A percentile compares a stretch with the other conserved stretches of the same genome.
Evolutionary conservation across 2,113 vertebrate genomes (phyloP).

Genomic region (Zeus faber): DNA sequence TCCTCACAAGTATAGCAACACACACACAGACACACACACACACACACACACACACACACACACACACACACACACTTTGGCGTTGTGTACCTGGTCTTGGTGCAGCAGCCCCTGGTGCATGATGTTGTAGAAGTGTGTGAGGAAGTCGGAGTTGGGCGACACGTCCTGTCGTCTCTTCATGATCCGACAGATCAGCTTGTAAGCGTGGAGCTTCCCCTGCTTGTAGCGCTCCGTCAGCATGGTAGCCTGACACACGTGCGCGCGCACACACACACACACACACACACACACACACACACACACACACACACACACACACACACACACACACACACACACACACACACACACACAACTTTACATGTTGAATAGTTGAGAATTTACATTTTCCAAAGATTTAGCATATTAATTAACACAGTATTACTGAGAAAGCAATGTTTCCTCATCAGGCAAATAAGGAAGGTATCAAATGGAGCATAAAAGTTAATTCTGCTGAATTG

Average conservation of each 20-base stretch:
- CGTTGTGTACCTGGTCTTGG: slow-evolving; percentile 86
- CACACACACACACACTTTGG: not conserved
- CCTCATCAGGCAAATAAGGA: no score
- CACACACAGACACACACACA: not conserved
- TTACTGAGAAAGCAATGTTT: no score
- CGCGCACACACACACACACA: slow-evolving; percentile 5
- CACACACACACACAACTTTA: no score
- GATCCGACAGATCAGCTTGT: slow-evolving; percentile 98
- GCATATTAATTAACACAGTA: no score
- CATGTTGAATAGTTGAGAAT: no score
- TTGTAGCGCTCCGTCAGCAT: slow-evolving; percentile 97
- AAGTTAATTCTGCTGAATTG: no score
- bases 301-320: slow-evolving; percentile 3
- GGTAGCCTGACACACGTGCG: slow-evolving; percentile 80
- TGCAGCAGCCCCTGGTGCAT: slow-evolving; percentile 98
- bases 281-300: no score
- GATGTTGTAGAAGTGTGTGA: slow-evolving; percentile 98
- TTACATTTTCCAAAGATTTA: no score
- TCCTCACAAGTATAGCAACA: not conserved
- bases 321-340: slow-evolving; percentile 7
- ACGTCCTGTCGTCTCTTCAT: slow-evolving; percentile 99
- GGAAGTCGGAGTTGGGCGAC: slow-evolving; percentile 94
- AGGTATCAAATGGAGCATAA: no score
- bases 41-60: slow-evolving; percentile 19
- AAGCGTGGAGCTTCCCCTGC: slow-evolving; percentile 96